Evolutionary conservation across 2,797 vertebrate genomes (phyloP).

Genomic region (Characodon lateralis): DNA sequence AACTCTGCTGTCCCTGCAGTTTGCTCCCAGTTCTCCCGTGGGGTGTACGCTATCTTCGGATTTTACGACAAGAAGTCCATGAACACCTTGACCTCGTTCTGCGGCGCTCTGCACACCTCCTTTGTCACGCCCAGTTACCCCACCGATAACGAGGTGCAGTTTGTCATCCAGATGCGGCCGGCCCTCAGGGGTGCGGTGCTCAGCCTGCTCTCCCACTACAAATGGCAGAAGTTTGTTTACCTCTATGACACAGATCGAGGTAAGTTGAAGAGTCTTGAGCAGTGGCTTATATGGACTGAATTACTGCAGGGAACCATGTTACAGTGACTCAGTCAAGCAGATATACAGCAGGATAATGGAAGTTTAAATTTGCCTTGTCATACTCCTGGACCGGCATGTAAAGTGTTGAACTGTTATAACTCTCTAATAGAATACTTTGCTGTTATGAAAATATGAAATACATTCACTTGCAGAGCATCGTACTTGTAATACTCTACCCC

Average conservation of each 20-base stretch:
- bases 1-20: constrained; percentile 79
- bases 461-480: constrained; percentile 47
- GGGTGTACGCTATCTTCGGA: constrained; percentile 99
- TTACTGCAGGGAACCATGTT: constrained; percentile 34
- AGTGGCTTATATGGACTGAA: constrained; percentile 15
- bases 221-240: constrained; percentile 99
- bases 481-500: constrained; percentile 58
- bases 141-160: constrained; percentile 97
- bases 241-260: constrained; percentile 99
- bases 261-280: constrained; percentile 74
- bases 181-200: constrained; percentile 94
- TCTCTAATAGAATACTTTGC: constrained; percentile 44
- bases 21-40: constrained; percentile 99
- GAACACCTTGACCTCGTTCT: constrained; percentile 99
- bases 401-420: constrained; percentile 51
- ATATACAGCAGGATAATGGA: constrained; percentile 27
- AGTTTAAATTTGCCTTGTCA: constrained; percentile 44
- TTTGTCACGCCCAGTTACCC: constrained; percentile 98
- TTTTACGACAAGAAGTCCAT: constrained; percentile 99
- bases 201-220: constrained; percentile 93
- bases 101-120: constrained; percentile 96
- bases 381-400: constrained; percentile 39
- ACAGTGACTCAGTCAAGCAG: constrained; percentile 33
- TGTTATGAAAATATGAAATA: constrained; percentile 57
- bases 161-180: constrained; percentile 99